These are phyloP conservation scores for Dorcus hopei DNA, from an alignment of 2,888 invertebrate genomes.

Conservation along the genomic window DNA sequence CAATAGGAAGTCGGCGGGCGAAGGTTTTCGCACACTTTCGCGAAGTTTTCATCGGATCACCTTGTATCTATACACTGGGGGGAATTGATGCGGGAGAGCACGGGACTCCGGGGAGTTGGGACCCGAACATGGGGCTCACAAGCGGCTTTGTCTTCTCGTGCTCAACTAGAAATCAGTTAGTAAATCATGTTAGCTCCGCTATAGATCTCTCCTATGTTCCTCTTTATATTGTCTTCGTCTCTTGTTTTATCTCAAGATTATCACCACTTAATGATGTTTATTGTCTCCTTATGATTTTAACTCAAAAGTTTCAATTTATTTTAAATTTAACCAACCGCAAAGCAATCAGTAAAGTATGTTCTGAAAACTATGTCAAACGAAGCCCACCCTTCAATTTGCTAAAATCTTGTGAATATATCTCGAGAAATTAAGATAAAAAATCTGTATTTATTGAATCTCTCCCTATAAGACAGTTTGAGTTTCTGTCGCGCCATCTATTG, in stretches of 20 bases:
- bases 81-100: slow-evolving; percentile 19
- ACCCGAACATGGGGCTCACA: slow-evolving; percentile 26
- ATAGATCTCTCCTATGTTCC: slow-evolving; percentile 28
- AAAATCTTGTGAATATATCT: no score
- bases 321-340: no score
- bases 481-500: no score
- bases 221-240: slow-evolving; percentile 30
- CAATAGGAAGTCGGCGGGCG: slow-evolving; percentile 2
- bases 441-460: no score
- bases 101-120: slow-evolving; percentile 24
- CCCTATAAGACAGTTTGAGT: no score
- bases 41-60: slow-evolving; percentile 6
- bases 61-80: slow-evolving; percentile 3
- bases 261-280: slow-evolving; percentile 31
- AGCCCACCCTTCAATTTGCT: no score
- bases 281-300: slow-evolving; percentile 17
- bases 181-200: slow-evolving; percentile 35
- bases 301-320: not conserved
- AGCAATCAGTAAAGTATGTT: no score
- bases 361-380: no score
- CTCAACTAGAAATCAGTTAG: slow-evolving; percentile 37
- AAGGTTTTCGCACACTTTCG: slow-evolving; percentile 1
- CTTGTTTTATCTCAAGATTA: slow-evolving; percentile 30
- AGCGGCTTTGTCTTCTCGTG: slow-evolving; percentile 35
- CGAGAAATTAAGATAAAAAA: no score